Conservation (phyloP, 2,113 vertebrate species). For the Lycocorax pyrrhopterus region DNA sequence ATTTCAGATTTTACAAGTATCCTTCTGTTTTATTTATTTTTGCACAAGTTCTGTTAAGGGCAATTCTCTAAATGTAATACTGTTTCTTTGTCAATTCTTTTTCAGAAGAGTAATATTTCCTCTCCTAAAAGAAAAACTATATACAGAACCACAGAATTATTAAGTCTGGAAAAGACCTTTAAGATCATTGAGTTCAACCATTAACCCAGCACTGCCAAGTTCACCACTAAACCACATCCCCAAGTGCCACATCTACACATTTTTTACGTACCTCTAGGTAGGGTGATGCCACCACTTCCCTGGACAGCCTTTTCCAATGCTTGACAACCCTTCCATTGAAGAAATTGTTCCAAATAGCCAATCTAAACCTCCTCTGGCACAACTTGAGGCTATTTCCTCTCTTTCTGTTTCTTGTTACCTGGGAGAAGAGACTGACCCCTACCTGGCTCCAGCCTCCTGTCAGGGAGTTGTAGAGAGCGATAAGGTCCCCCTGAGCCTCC, state of each 20-base stretch:
- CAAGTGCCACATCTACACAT: background rate
- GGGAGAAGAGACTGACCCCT: rapidly evolving
- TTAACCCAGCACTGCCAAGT: background rate
- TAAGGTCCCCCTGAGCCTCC: background rate
- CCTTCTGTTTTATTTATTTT: background rate
- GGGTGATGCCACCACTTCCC: background rate
- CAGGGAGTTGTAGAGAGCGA: rapidly evolving
- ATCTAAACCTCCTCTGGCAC: background rate
- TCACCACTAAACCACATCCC: background rate
- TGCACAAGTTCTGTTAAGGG: background rate
- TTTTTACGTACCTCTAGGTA: background rate
- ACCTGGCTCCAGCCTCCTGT: background rate
- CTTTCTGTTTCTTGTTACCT: rapidly evolving
- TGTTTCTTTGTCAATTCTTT: background rate
- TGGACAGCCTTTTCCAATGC: background rate
- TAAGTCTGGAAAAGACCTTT: background rate
- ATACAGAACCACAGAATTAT: background rate
- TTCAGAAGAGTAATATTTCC: background rate
- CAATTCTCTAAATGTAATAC: background rate
- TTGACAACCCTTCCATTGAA: background rate
- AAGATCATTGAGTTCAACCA: background rate
- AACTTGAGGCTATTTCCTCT: background rate
- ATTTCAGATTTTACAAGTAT: background rate
- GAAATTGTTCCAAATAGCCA: background rate
- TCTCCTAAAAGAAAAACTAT: background rate